Base-by-base conservation (phyloP, 2,888 invertebrate genomes). In the Chrysolina oricalcia region DNA sequence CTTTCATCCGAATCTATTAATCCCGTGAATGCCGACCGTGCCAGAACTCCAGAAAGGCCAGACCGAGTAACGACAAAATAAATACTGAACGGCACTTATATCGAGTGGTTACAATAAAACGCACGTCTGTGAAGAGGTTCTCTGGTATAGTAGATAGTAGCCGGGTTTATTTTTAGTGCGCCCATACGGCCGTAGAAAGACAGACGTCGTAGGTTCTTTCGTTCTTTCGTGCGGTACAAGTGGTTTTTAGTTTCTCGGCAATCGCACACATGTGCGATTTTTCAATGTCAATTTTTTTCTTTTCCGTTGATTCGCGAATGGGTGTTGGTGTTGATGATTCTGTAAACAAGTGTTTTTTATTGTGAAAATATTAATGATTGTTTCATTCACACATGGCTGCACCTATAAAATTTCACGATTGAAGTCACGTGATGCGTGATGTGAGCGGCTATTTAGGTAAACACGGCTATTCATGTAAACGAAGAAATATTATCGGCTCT, bases 261-360 rank as follows among this genome's bases (percentile, higher is more conserved):
- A 27, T n/a, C n/a, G 35, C n/a, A 6, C 35, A 27, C n/a, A 9
- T 59, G 59, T 59, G 59, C 59, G 59, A 59, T 59, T 59, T 23
- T 59, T 27, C n/a, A 6, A 15, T 50, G n/a, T n/a, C 46, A 15
- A 13, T 43, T 43, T 43, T 15, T 9, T 15, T 43, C 43, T 21
- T 23, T 59, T 59, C 59, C 27, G 59, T 9, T 59, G 15, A 0
- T 10, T 53, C 43, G 13, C 13, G 13, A 21, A 21, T 21, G 19
- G 21, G 59, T 27, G 59, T 27, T 13, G 19, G 15, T 27, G 59
- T n/a, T 27, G 23, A 15, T 59, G 15, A 35, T 35, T 6, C 4
- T 0, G 35, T 35, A 3, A 35, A 35, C 35, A 8, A 35, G 6
- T 35, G 8, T 35, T 8, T 35, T 35, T 35, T 35, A 8, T 35